A percentile compares a stretch with the other conserved stretches of the same genome.
These are phyloP conservation scores for Teinopalpus imperialis DNA, from an alignment of 2,888 invertebrate genomes.

Conservation along the genomic window DNA sequence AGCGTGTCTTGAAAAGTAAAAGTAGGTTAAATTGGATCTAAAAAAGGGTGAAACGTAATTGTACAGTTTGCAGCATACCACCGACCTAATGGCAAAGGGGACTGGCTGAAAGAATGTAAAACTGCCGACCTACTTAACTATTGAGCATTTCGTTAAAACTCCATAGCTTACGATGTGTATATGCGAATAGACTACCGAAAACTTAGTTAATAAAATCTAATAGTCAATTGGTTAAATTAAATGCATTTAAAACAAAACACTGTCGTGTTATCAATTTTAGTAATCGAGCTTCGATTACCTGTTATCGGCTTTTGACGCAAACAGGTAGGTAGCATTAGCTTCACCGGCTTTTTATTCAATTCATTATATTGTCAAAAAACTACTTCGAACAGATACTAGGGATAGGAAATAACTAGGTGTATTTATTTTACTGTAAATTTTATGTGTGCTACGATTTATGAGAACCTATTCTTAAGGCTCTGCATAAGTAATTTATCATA, in stretches of 20 bases:
- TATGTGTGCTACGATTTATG: no score
- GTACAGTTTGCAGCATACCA: background rate
- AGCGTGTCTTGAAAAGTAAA: background rate
- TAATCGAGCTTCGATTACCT: slow-evolving; percentile 50
- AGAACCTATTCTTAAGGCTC: no score
- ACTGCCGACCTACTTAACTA: slow-evolving; percentile 20
- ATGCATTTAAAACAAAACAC: slow-evolving; percentile 36
- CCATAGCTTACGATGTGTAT: background rate
- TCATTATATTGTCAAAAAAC: background rate
- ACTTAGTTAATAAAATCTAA: background rate
- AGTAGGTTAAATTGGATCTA: background rate
- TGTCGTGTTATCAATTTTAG: slow-evolving; percentile 37
- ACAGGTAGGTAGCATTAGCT: slow-evolving; percentile 25
- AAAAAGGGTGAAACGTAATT: slow-evolving; percentile 9
- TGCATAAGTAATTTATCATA: no score
- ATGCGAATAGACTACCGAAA: background rate
- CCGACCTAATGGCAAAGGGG: slow-evolving; percentile 1
- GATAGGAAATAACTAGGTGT: no score
- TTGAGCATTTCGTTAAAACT: slow-evolving; percentile 5
- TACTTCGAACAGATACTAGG: background rate
- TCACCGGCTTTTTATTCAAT: slow-evolving; percentile 9
- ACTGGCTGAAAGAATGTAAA: slow-evolving; percentile 16
- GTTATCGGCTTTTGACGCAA: slow-evolving; percentile 38
- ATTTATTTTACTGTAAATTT: no score
- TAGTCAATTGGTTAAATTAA: slow-evolving; percentile 12